Evolutionary conservation across 1,140 invertebrate genomes (phyloP).

Genomic region (Pentalonia nigronervosa): DNA sequence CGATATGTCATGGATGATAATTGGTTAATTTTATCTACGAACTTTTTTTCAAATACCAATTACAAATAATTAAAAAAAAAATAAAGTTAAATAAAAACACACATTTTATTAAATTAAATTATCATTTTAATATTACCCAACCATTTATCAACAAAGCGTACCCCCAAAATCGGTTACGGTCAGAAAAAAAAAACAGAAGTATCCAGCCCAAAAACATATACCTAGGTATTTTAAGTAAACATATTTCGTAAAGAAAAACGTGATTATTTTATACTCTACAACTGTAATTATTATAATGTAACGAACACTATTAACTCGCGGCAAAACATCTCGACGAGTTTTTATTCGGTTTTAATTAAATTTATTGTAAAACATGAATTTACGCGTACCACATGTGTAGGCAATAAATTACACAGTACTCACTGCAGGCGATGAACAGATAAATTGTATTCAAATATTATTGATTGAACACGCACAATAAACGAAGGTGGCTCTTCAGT

Average conservation of each 20-base stretch:
- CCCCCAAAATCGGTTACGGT: no score
- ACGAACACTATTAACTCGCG: neutral
- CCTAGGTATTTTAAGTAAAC: no score
- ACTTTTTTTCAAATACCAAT: no score
- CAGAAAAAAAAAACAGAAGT: no score
- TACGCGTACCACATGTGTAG: neutral
- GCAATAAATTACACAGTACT: neutral
- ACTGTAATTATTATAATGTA: neutral
- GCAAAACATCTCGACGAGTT: neutral
- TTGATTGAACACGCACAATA: neutral
- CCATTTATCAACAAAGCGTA: no score
- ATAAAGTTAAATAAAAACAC: no score
- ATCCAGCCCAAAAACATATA: no score
- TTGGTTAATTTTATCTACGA: no score
- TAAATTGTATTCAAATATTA: neutral
- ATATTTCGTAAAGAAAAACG: neutral
- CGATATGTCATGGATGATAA: no score
- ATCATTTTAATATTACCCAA: no score
- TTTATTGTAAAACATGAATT: neutral
- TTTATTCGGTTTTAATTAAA: constrained; percentile 11
- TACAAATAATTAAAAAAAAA: no score
- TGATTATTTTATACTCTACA: neutral
- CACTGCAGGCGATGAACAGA: neutral
- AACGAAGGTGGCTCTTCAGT: neutral
- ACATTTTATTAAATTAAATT: no score